Base-by-base conservation (phyloP, 2,797 vertebrate genomes). In the Hippocampus kuda region DNA sequence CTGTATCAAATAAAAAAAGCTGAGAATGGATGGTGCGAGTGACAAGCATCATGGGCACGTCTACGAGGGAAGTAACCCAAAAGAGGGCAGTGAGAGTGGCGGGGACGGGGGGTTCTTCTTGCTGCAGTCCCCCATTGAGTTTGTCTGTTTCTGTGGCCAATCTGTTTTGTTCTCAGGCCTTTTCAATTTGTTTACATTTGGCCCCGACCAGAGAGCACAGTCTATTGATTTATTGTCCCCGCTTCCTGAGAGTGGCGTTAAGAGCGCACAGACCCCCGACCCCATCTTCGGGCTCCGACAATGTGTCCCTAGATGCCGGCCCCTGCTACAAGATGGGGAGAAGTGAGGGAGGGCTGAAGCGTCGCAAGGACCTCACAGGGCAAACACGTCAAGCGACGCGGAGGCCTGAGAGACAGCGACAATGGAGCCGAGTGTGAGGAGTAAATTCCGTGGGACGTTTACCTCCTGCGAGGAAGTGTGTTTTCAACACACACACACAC, bases 181-280 rank as follows among this genome's bases (percentile, higher is more conserved):
- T 89, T 90, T 89, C 84, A 89, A 90, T 90, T 88, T 89, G 88
- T 90, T 89, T 90, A 89, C 89, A 89, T 89, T 89, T 87, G 86
- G 86, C 85, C 86, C 81, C 85, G 86, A 85, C 78, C 82, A 80
- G 83, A 89, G 87, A 87, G 83, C 84, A 87, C 83, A 87, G 84
- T 88, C 83, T 79, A 89, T 90, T 89, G 86, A 89, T 89, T 89
- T 87, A 88, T 88, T 90, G 87, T 87, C 75, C 79, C 76, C 18
- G 79, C 80, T 86, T 89, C 87, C 85, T 83, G 79, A 87, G 79
- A 88, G 82, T 79, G 78, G 72, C 70, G 69, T 84, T 86, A 77
- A 84, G 77, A 81, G 78, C 44, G 75, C 73, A 78, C 74, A 70
- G 46, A 74, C 63, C 63, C 44, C 13, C 6, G 1, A 24, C 62